Conservation (phyloP, 2,797 vertebrate species). For the Rhynchotus rufescens region DNA sequence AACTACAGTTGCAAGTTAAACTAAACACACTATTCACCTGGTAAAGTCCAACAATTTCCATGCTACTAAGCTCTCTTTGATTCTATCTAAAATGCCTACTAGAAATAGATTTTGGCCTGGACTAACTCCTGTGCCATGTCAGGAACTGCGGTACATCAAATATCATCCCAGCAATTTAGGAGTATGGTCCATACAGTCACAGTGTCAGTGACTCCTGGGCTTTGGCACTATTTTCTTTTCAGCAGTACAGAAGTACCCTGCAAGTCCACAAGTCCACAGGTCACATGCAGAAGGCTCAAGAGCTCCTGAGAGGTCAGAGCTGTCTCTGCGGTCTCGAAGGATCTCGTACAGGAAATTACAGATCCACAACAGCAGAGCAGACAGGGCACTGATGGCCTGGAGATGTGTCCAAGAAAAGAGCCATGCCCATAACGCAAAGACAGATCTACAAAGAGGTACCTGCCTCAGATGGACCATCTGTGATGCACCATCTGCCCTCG, state of each 20-base stretch:
- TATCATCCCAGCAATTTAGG: background rate
- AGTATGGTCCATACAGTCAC: rapidly evolving
- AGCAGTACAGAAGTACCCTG: background rate
- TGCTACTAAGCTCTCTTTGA: background rate
- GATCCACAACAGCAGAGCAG: background rate
- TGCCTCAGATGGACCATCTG: background rate
- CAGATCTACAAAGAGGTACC: background rate
- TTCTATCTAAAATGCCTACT: background rate
- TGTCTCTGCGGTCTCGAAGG: background rate
- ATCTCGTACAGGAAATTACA: background rate
- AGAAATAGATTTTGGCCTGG: background rate
- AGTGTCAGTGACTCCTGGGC: background rate
- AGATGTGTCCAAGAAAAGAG: background rate
- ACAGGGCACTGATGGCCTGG: background rate
- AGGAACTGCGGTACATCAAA: background rate
- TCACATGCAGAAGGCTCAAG: background rate
- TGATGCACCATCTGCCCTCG: background rate
- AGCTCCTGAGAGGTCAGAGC: background rate
- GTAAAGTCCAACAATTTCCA: background rate
- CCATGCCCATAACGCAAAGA: background rate
- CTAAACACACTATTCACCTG: background rate
- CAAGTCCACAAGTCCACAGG: background rate
- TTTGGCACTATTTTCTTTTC: background rate
- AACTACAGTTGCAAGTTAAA: constrained; percentile 26
- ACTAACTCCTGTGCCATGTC: background rate